Evolutionary conservation across 1,140 invertebrate genomes (phyloP), one percentile per base, ranked within the genome.

Genomic region (Mylabris phalerata): DNA sequence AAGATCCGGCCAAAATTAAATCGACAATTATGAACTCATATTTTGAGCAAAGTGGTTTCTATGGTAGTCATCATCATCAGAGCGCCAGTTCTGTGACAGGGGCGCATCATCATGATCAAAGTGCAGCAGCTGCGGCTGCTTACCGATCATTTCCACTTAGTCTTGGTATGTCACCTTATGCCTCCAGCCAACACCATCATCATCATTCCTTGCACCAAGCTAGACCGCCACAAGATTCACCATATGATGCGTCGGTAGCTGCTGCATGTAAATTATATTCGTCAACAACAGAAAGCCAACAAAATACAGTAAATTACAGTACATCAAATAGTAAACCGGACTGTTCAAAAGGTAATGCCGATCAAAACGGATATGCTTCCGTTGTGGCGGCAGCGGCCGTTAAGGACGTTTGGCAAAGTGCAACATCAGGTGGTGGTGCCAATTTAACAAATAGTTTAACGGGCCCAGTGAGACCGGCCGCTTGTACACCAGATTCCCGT

Each of bases 1-100:
- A 58, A 60, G 65, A 63, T 50, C 9, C 46, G 50, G 63, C 51
- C 68, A 73, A 69, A 69, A 73, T 71, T 71, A 72, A 70, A 65
- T 66, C 70, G 41, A 65, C 67, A 63, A 82, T 78, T 79, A 95
- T 94, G 92, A 94, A 94, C 85, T 93, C 91, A 71, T 95, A 94
- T 77, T 95, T 94, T 76, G 92, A 94, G 78, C 92, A 93, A 79
- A 86, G 87, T 76, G 90, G 91, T 75, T 94, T 94, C 81, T 94
- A 94, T 78, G 90, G 90, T 57, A 84, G 88, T 66, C 91, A 92
- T 75, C 88, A 89, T 67, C 88, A 90, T 72, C 85, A 88, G 70
- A 80, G 84, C 60, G 78, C 81, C 47, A 75, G 78, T 51, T 75
- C 78, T 64, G 80, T 82, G 44, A 80, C 84, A 11, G 84, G 84